Base-by-base conservation (phyloP, 1,140 invertebrate species). In the Mactra quadrangularis region DNA sequence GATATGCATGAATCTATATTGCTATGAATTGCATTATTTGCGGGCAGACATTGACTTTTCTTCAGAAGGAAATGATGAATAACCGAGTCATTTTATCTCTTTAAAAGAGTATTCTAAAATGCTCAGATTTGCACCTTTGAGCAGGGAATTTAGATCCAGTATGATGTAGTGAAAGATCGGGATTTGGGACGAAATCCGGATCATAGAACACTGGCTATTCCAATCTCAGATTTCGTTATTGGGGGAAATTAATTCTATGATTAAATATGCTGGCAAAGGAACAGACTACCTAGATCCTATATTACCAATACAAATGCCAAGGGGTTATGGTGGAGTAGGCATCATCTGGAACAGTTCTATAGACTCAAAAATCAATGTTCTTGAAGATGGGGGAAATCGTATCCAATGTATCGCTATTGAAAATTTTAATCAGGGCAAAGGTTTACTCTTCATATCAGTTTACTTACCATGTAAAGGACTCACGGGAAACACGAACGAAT, bases 371-470 rank as follows among this genome's bases (percentile, higher is more conserved):
- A 31, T 75, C 17, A 57, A 60, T n/a, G 13, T 22, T 27, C 52
- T 75, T n/a, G 27, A 22, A 11, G 71, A 75, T 45, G 71, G 71
- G 0, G 35, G 33, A 27, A 31, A 75, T 41, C 29, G 71, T 19
- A 75, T 75, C 6, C 71, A 75, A 59, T 75, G 71, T 57, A 11
- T 75, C 19, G 70, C 53, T 55, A 31, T 72, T n/a, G 27, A 59
- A 13, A 7, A 7, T 15, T 29, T 59, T 6, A 3, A 13, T 27
- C 11, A 25, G 3, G 55, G 55, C n/a, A 29, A 59, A 25, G 6
- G 6, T 7, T 27, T 27, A 59, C 27, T 59, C 4, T 29, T 59
- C n/a, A 25, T n/a, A 6, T 59, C 55, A 25, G 55, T 29, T 27
- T 59, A 59, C 27, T 15, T 59, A 29, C 55, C 55, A 4, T 59